These are phyloP conservation scores for Rhineura floridana DNA, from an alignment of 2,113 vertebrate species.

Conservation along the genomic window DNA sequence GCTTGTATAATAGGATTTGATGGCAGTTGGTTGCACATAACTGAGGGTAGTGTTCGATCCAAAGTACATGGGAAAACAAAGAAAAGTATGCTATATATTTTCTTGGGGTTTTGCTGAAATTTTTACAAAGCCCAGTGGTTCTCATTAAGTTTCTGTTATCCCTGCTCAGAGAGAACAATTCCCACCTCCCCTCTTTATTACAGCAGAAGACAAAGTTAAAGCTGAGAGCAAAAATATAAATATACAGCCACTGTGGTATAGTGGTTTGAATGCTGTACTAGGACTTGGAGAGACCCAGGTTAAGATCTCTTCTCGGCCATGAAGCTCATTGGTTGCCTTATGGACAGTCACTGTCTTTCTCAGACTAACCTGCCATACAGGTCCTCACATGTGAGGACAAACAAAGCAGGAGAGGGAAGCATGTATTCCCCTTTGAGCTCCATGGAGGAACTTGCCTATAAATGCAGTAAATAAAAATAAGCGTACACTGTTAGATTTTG, in stretches of 20 bases:
- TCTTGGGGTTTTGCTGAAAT: constrained; percentile 11
- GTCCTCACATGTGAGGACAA: too few species aligned
- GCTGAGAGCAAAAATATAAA: background rate
- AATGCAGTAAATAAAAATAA: too few species aligned
- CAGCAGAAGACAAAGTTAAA: background rate
- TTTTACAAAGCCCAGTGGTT: background rate
- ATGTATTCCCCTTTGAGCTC: too few species aligned
- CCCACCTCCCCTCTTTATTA: background rate
- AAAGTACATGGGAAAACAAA: constrained; percentile 10
- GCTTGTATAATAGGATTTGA: constrained; percentile 2
- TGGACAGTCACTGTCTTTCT: too few species aligned
- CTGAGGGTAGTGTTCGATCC: background rate
- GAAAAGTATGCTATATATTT: constrained; percentile 18
- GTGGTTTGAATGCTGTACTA: too few species aligned
- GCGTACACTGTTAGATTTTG: too few species aligned
- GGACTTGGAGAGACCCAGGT: too few species aligned
- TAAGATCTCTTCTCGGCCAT: too few species aligned
- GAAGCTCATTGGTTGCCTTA: too few species aligned
- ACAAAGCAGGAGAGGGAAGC: too few species aligned
- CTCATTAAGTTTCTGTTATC: constrained; percentile 17
- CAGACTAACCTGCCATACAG: too few species aligned
- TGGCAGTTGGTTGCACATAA: background rate
- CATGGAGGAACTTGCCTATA: too few species aligned
- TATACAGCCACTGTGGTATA: background rate
- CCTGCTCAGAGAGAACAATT: background rate